phyloP scores from a whole-genome alignment of 2,888 invertebrate species.

The Drosophila gaucha region DNA sequence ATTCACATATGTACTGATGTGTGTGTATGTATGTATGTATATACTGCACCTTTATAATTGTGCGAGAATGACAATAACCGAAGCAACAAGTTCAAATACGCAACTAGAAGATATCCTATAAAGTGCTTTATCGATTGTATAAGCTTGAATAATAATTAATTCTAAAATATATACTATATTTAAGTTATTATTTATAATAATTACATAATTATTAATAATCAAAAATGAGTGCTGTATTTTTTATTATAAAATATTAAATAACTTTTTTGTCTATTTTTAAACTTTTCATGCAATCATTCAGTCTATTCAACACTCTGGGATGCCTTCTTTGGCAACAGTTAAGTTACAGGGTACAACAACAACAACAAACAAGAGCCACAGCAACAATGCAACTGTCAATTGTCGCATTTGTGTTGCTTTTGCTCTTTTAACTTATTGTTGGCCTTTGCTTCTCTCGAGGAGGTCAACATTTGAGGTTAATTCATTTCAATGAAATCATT shows the following conservation, averaged over 20 bases:
- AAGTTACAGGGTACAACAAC: slow-evolving; percentile 6
- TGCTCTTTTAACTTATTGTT: slow-evolving; percentile 39
- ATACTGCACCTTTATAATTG: slow-evolving; percentile 27
- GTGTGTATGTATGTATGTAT: too few relatives aligned
- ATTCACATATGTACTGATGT: neutral
- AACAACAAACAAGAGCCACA: neutral
- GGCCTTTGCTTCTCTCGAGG: slow-evolving; percentile 30
- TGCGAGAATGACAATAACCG: slow-evolving; percentile 12
- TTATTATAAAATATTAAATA: too few relatives aligned
- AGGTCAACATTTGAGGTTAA: slow-evolving; percentile 71
- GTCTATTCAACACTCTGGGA: neutral
- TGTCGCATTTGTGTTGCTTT: slow-evolving; percentile 44
- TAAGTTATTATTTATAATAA: too few relatives aligned
- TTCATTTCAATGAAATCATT: slow-evolving; percentile 76
- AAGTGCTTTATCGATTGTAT: too few relatives aligned
- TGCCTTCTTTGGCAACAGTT: neutral
- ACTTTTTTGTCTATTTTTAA: too few relatives aligned
- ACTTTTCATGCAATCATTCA: too few relatives aligned
- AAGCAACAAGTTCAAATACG: slow-evolving; percentile 6
- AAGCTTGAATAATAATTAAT: too few relatives aligned
- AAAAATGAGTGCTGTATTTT: too few relatives aligned
- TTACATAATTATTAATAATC: too few relatives aligned
- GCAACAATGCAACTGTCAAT: slow-evolving; percentile 48
- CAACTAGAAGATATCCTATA: slow-evolving; percentile 1
- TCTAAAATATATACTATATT: too few relatives aligned